Base-by-base conservation (phyloP, 53 echinoderm and acorn worm species). In the Mesocentrotus franciscanus region DNA sequence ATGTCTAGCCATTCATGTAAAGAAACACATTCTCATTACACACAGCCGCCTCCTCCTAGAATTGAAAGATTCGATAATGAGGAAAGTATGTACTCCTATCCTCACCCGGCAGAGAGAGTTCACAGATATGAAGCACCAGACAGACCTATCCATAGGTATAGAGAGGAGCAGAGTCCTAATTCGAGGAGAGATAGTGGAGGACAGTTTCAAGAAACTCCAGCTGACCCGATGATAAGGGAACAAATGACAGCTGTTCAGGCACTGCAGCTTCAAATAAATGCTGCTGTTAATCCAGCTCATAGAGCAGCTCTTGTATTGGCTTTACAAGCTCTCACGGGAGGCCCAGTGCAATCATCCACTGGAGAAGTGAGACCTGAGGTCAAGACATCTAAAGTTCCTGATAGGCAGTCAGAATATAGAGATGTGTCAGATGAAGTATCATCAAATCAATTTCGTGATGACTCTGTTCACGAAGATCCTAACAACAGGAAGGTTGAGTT, bases 191-290 rank as follows among this genome's bases (percentile, higher is more conserved):
- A 87, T 58, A 20, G 15, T 57, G 58, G 56, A 87, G 58, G 39
- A 87, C 27, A 56, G 10, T 87, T 87, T 58, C 57, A 87, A 87
- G 20, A 58, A 12, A 12, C 87, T 22, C 57, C 57, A 87, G 14
- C 2, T 29, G 1, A 87, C 14, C 87, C 58, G n/a, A 56, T 57
- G 58, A 18, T 87, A 58, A 57, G 17, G 56, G 91, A 91, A 36
- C 91, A 91, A 58, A 61, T 91, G 91, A 91, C 91, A 64, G 91
- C 91, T 34, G 91, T 91, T 16, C 91, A 91, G 39, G 91, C 91
- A 27, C 13, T 91, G 62, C 91, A 91, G 66, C 24, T 91, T 20
- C 91, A 91, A 29, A 91, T 91, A 57, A 66, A 91, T 91, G 91
- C 91, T 91, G 91, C 91, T 35, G 36, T 91, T 10, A 91, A 91